phyloP scores from a whole-genome alignment of 2,113 vertebrate species.

The Illadopsis cleaveri region DNA sequence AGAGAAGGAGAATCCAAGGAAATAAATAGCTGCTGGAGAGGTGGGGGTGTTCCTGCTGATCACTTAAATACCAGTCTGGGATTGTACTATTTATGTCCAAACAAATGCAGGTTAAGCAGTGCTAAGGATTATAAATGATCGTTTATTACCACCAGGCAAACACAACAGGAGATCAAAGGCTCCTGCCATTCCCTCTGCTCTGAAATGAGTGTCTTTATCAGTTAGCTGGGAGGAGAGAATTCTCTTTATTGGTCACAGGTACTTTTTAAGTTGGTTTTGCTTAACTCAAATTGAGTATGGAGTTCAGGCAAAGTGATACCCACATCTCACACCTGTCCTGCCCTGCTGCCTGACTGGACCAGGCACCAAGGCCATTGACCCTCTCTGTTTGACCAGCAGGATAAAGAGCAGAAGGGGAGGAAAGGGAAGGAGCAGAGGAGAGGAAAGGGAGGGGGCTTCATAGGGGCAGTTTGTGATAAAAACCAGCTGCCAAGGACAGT shows the following conservation, averaged over 20 bases:
- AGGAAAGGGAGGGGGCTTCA: not conserved
- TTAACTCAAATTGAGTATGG: not conserved
- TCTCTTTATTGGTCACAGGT: not conserved
- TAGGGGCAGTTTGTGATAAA: not conserved
- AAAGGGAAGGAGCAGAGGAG: not conserved
- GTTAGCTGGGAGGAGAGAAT: not conserved
- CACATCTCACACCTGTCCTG: not conserved
- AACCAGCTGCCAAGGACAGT: not conserved
- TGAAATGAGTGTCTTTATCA: not conserved
- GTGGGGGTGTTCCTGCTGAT: not conserved
- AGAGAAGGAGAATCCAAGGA: not conserved
- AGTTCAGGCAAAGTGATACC: accelerated
- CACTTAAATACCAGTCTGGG: slow-evolving; percentile 3
- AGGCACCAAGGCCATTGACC: accelerated
- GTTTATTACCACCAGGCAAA: not conserved
- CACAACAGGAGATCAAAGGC: not conserved
- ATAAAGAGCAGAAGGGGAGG: not conserved
- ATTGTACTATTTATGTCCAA: not conserved
- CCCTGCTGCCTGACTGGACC: not conserved
- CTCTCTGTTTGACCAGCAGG: not conserved
- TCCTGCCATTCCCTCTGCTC: not conserved
- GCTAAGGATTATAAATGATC: not conserved
- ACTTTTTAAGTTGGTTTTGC: not conserved
- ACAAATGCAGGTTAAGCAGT: slow-evolving; percentile 9
- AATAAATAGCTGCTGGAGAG: slow-evolving; percentile 31